phyloP scores from a whole-genome alignment of 2,113 vertebrate genomes.

The Nasalis larvatus region DNA sequence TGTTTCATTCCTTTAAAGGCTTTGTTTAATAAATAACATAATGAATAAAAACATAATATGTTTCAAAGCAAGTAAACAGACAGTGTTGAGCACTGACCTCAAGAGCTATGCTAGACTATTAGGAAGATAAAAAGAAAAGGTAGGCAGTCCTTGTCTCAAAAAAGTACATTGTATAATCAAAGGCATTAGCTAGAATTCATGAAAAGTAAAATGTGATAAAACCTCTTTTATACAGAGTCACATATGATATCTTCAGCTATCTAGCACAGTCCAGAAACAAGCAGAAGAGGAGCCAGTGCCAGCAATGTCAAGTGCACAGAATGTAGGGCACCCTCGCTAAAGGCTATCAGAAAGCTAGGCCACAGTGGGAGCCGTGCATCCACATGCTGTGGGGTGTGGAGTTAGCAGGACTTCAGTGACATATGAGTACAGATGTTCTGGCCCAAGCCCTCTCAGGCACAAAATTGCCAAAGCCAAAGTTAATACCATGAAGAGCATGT shows the following conservation, averaged over 20 bases:
- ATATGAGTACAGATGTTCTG: background rate
- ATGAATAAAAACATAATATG: background rate
- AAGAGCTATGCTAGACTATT: background rate
- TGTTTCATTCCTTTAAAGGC: background rate
- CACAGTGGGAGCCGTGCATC: background rate
- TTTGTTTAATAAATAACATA: background rate
- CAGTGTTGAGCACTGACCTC: background rate
- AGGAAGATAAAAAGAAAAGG: background rate
- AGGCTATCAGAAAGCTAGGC: background rate
- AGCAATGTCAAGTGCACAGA: background rate
- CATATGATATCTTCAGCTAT: background rate
- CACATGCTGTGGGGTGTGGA: too few relatives aligned
- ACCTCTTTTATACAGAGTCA: background rate
- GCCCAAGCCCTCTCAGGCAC: background rate
- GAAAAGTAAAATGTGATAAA: background rate
- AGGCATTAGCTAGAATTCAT: background rate
- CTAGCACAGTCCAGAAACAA: background rate
- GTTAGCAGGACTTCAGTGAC: background rate
- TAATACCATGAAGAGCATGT: background rate
- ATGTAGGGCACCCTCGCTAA: background rate
- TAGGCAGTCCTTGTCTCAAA: background rate
- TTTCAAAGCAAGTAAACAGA: constrained; percentile 11
- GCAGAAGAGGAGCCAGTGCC: background rate
- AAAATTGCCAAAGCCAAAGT: background rate
- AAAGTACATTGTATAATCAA: background rate